These are phyloP conservation scores for Osmoderma eremita DNA, from an alignment of 2,888 invertebrate genomes.

Conservation along the genomic window DNA sequence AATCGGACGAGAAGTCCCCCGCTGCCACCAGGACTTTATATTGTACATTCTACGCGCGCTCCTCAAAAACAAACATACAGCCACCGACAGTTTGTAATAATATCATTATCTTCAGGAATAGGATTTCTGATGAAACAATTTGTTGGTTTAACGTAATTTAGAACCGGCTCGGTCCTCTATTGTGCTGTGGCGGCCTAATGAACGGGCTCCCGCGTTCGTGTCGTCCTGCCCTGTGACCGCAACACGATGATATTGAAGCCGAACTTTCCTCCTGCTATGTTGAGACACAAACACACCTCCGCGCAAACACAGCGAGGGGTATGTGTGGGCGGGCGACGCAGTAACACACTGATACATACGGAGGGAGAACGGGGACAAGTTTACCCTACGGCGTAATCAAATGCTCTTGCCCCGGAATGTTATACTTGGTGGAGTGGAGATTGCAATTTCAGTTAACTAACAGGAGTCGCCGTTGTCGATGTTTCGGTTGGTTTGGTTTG, in stretches of 20 bases:
- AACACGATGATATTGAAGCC: slow-evolving; percentile 49
- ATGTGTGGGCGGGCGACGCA: background rate
- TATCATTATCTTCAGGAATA: slow-evolving; percentile 48
- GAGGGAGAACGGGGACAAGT: slow-evolving; percentile 6
- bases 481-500: slow-evolving; percentile 25
- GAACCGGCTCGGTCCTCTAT: slow-evolving; percentile 53
- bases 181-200: slow-evolving; percentile 52
- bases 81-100: slow-evolving; percentile 45
- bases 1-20: no score
- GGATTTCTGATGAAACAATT: slow-evolving; percentile 53
- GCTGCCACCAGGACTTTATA: no score
- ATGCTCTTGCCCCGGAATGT: background rate
- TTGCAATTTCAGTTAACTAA: slow-evolving; percentile 34
- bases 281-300: background rate
- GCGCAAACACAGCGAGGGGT: slow-evolving; percentile 1
- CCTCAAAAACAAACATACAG: slow-evolving; percentile 20
- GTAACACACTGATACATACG: slow-evolving; percentile 3
- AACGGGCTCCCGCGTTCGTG: slow-evolving; percentile 47
- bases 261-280: slow-evolving; percentile 15
- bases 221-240: slow-evolving; percentile 47
- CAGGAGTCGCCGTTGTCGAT: slow-evolving; percentile 11
- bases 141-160: slow-evolving; percentile 53
- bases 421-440: slow-evolving; percentile 23
- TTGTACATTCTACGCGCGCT: slow-evolving; percentile 2
- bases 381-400: slow-evolving; percentile 24